Base-by-base conservation (phyloP, 2,797 vertebrate species). In the Macrochelys suwanniensis region DNA sequence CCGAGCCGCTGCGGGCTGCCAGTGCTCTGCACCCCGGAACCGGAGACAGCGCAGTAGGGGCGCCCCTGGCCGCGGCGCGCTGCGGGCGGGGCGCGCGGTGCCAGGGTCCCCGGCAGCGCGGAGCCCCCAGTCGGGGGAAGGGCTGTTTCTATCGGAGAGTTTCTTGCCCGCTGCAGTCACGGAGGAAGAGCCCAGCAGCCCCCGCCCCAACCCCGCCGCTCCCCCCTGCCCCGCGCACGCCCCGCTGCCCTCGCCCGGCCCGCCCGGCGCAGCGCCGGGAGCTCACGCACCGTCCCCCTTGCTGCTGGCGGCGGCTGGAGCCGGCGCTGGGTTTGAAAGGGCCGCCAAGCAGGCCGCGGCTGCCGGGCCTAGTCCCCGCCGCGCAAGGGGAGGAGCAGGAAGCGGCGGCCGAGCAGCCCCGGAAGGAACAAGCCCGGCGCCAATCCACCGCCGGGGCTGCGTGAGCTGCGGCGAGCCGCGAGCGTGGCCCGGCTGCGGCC, bases 291-390 rank as follows among this genome's bases (percentile, higher is more conserved):
- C 65, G 65, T 68, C n/a, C 17, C 65, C 19, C 65, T 37, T 2
- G 59, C 59, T 61, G 59, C 26, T 3, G 57, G 56, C 56, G 56
- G 56, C 56, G 57, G 57, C 57, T 13, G 57, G 28, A 59, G 93
- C 88, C 96, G 96, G 97, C 90, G 96, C 96, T 94, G 95, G 50
- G 79, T 98, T 98, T 97, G 95, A 97, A 98, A 96, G 93, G 23
- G 96, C 94, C 95, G 96, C 96, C 96, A 92, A 53, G n/a, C 21
- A 83, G 12, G n/a, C 90, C 86, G 84, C 85, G 47, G 49, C 74
- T 37, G 78, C 89, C 11, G 76, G 31, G 51, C 82, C 51, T 1
- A 89, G n/a, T 51, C 82, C 80, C n/a, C 15, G 13, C 84, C 56
- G 76, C 5, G 31, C 82, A 5, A 80, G 45, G 91, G 93, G 88